Base-by-base conservation (phyloP, 2,888 invertebrate genomes). In the Drosophila demipolita region DNA sequence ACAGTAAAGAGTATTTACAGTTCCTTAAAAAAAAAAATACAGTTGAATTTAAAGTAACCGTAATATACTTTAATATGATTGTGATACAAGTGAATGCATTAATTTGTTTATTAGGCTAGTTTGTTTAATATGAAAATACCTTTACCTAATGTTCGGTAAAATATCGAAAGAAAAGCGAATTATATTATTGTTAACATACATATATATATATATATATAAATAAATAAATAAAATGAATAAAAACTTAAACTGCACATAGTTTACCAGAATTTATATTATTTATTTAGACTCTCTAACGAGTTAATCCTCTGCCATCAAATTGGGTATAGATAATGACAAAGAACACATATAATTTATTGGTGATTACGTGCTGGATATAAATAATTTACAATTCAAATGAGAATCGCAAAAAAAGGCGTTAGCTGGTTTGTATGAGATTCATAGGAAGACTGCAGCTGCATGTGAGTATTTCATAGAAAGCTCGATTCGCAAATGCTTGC, bases 391-490 rank as follows among this genome's bases (percentile, higher is more conserved):
- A 8, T 0, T 4, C 17, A 11, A 17, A 0, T 57, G 61, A 53
- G 61, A 67, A 59, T 36, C 33, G 9, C 29, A 45, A 42, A 63
- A 64, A 67, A 49, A 50, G 38, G 40, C 32, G 23, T 11, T 20
- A 26, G n/a, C 20, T 40, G n/a, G n/a, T 5, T 12, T 50, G 12
- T 17, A 35, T 42, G 40, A 15, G 48, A 4, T 15, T 4, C 23
- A 42, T n/a, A 33, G 23, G 36, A 8, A 17, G 33, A 32, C 8
- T 29, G 29, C 40, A 58, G 67, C 52, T 66, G 52, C 17, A 26
- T 66, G 40, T 58, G 36, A 38, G 50, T 42, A 59, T 12, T 29
- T 32, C 40, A 59, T 32, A 32, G 62, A 71, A 40, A 71, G 52
- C 52, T 45, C 15, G 29, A 6, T 33, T 57, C 29, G 54, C 40